Base-by-base conservation (phyloP, 2,888 invertebrate species). In the Hoplodrina blanda region DNA sequence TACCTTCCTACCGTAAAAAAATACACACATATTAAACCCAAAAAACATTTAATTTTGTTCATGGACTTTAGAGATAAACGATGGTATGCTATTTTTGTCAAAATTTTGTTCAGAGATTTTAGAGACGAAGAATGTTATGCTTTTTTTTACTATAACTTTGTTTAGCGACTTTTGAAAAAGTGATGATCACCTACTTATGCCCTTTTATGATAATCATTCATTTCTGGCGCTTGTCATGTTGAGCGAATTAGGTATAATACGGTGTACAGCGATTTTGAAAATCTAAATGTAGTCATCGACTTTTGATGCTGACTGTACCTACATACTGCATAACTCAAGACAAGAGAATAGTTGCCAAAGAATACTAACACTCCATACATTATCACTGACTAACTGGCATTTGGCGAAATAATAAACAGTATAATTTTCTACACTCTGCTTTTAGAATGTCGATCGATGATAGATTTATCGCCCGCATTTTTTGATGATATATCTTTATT, bases 401-500 rank as follows among this genome's bases (percentile, higher is more conserved):
- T 41, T 53, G 25, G 25, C 6, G 17, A 25, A 62, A 41, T 33
- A 33, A 33, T 33, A 33, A 7, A 33, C 15, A 6, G 13, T 62
- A 55, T n/a, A 41, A 41, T 62, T 55, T 41, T 41, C n/a, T 4
- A 15, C 55, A 55, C 62, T 62, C 10, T 15, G 56, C 41, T 63
- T 30, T 63, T 15, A 55, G 2, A n/a, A 54, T n/a, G 6, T 44
- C 15, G 4, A 50, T 19, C 2, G 30, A 25, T 10, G 7, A 19
- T 10, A 19, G 19, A 44, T 44, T n/a, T 4, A 19, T 46, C 5
- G 10, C 1, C 7, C 33, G 33, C 33, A 33, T 33, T 20, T 17
- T 0, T 10, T 8, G 30, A 33, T 59, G 13, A 25, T 56, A 13
- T 10, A 20, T 60, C 13, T 37, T 19, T 7, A 7, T 56, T 33